Conservation (phyloP, 2,797 vertebrate species). For the Arctocebus calabarensis region DNA sequence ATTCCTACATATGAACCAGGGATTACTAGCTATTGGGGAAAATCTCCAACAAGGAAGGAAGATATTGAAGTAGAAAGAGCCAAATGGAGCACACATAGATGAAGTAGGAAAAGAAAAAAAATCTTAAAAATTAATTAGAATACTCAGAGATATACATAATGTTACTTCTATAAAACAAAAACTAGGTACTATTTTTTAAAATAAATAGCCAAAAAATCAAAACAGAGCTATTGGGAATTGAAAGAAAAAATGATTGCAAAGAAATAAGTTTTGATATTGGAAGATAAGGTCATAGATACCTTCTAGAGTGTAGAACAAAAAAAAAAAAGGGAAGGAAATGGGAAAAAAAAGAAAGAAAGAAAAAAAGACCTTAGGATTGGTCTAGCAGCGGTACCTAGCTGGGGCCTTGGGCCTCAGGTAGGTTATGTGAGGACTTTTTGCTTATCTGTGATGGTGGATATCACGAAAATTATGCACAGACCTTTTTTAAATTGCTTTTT, state of each 20-base stretch:
- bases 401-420: too few species aligned
- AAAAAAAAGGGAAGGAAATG: background rate
- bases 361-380: background rate
- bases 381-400: background rate
- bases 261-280: constrained; percentile 1
- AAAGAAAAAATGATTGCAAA: background rate
- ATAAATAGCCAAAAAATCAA: background rate
- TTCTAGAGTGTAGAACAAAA: background rate
- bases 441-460: too few species aligned
- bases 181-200: background rate
- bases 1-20: background rate
- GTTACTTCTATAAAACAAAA: background rate
- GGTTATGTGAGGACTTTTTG: too few species aligned
- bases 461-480: too few species aligned
- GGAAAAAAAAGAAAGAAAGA: background rate
- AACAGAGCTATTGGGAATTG: background rate
- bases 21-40: background rate
- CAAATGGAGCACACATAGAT: background rate
- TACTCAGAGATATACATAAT: background rate
- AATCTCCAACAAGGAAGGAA: background rate
- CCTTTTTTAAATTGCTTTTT: too few species aligned
- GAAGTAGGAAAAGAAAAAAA: background rate
- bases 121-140: background rate
- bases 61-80: background rate
- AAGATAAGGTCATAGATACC: background rate